These are phyloP conservation scores for Melopsittacus undulatus DNA, from an alignment of 2,797 vertebrate genomes.

Conservation along the genomic window DNA sequence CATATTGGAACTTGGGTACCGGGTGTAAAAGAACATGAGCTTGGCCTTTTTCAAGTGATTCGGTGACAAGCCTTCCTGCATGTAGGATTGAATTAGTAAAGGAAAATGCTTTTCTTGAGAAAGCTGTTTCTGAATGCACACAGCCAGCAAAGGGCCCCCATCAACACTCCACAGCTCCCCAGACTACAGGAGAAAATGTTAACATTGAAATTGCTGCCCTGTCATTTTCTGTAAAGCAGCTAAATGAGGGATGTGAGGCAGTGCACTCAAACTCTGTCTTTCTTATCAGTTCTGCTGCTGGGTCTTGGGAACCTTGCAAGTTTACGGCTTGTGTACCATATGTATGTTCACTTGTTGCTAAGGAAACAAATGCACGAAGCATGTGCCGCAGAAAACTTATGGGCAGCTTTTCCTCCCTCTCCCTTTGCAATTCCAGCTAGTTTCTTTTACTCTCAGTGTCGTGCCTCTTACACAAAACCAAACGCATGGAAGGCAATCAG, in stretches of 20 bases:
- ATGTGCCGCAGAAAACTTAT: conserved; percentile 5
- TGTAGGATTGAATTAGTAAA: conserved; percentile 89
- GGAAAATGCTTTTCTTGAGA: conserved; percentile 74
- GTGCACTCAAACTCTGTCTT: neutral
- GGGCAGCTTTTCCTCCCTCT: neutral
- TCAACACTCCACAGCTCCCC: neutral
- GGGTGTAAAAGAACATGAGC: conserved; percentile 99
- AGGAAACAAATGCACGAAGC: conserved; percentile 64
- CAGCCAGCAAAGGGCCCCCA: neutral
- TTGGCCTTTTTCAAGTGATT: conserved; percentile 99
- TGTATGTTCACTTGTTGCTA: conserved; percentile 77
- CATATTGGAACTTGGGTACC: conserved; percentile 99
- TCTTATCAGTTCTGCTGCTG: neutral
- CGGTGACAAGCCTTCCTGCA: conserved; percentile 98
- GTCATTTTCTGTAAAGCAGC: neutral
- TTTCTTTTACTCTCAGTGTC: neutral
- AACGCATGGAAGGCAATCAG: neutral
- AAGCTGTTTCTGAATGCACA: neutral
- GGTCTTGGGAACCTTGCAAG: neutral
- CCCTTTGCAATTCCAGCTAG: conserved; percentile 21
- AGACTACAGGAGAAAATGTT: neutral
- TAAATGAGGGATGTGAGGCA: neutral
- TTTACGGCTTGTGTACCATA: conserved; percentile 10
- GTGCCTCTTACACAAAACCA: neutral
- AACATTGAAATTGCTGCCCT: neutral